Percentiles rank a stretch among this genome's conserved stretches.
Conservation (phyloP, 35 echinoderm and acorn worm species). For the Apostichopus californicus region DNA sequence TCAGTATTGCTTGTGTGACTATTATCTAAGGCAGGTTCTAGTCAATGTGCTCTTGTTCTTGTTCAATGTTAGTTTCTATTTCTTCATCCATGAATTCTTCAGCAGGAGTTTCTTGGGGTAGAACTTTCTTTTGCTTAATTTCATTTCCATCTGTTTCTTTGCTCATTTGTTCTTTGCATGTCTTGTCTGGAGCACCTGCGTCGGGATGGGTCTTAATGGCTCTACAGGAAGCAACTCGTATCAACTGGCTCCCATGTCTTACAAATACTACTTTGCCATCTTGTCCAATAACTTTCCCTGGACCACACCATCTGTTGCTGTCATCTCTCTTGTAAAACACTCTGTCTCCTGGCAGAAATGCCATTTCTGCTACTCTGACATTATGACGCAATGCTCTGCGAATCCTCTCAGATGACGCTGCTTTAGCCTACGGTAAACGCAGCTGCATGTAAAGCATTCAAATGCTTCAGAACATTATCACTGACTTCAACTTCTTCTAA, state of each 20-base stretch:
- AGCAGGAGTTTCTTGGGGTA: neutral
- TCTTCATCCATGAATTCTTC: neutral
- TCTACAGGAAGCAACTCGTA: constrained; percentile 54
- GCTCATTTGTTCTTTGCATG: neutral
- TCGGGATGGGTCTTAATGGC: constrained; percentile 1
- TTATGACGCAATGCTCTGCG: too few relatives aligned
- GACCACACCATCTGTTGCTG: constrained; percentile 47
- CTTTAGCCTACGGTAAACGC: constrained; percentile 11
- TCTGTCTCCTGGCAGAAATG: constrained; percentile 7
- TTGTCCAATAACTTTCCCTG: constrained; percentile 59
- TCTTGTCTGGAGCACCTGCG: neutral
- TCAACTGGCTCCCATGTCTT: constrained; percentile 45
- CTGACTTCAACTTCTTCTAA: neutral
- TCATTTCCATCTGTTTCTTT: neutral
- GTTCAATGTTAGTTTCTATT: too few relatives aligned
- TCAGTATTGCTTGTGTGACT: neutral
- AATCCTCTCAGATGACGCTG: neutral
- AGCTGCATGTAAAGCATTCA: constrained; percentile 8
- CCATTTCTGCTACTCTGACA: neutral
- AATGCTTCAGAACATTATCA: neutral
- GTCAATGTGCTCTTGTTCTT: too few relatives aligned
- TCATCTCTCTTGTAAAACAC: constrained; percentile 59
- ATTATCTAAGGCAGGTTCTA: neutral
- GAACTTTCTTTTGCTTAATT: neutral
- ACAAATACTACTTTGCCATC: constrained; percentile 56